Percentiles rank a stretch among this genome's conserved stretches.
Conservation (phyloP, 2,888 invertebrate genomes). For the Ctenicera cuprea region DNA sequence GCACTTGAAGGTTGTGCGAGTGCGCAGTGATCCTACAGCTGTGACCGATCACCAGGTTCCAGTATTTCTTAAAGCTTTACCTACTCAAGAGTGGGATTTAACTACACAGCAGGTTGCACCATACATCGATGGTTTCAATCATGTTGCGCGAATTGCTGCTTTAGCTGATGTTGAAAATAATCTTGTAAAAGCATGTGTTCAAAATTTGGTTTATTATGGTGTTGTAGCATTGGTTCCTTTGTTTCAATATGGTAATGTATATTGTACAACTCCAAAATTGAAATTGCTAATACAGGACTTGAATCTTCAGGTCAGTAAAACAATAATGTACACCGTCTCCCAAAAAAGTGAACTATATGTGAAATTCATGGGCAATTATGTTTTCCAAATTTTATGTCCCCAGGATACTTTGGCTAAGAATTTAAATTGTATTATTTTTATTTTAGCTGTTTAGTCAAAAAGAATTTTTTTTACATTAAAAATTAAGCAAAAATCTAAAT, state of each 20-base stretch:
- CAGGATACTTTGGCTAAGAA: no score
- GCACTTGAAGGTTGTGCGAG: slow-evolving; percentile 90
- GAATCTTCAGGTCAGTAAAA: slow-evolving; percentile 68
- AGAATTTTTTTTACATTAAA: no score
- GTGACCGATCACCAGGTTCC: slow-evolving; percentile 95
- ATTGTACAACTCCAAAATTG: slow-evolving; percentile 77
- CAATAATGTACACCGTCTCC: no score
- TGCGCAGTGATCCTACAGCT: slow-evolving; percentile 86
- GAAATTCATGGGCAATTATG: no score
- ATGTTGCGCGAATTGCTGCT: slow-evolving; percentile 91
- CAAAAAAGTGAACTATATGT: no score
- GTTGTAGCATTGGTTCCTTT: slow-evolving; percentile 78
- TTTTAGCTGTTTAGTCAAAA: no score
- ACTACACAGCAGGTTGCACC: slow-evolving; percentile 93
- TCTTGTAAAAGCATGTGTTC: slow-evolving; percentile 94
- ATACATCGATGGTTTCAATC: slow-evolving; percentile 94
- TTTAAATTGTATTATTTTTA: no score
- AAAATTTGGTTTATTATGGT: slow-evolving; percentile 90
- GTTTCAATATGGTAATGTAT: slow-evolving; percentile 81
- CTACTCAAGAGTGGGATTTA: slow-evolving; percentile 88
- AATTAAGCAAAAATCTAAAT: no score
- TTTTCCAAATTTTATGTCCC: no score
- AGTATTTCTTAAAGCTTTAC: slow-evolving; percentile 76
- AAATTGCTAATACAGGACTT: slow-evolving; percentile 73
- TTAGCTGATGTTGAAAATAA: slow-evolving; percentile 95